These are phyloP conservation scores for Batillaria attramentaria DNA, from an alignment of 1,140 invertebrate species.

Conservation along the genomic window DNA sequence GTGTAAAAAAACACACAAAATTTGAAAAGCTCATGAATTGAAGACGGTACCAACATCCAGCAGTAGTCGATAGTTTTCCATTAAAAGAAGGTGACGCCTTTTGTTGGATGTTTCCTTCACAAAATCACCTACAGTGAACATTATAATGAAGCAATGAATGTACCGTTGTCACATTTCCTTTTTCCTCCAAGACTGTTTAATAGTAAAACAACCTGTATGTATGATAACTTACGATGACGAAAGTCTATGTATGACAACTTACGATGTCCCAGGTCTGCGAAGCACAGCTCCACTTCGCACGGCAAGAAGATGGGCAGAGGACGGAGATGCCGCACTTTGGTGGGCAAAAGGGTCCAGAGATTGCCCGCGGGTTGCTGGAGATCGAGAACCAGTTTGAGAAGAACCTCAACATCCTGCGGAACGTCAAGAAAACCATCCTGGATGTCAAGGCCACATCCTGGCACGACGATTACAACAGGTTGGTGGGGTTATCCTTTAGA, in stretches of 20 bases:
- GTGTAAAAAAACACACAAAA: too few species aligned
- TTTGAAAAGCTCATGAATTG: too few species aligned
- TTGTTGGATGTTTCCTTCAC: too few species aligned
- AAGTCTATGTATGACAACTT: too few species aligned
- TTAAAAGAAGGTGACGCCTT: too few species aligned
- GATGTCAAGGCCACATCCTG: slow-evolving; percentile 81
- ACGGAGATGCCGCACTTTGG: slow-evolving; percentile 71
- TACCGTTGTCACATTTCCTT: not conserved
- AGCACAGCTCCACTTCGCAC: slow-evolving; percentile 73
- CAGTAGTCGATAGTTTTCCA: too few species aligned
- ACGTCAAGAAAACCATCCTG: slow-evolving; percentile 78
- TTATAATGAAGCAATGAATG: too few species aligned
- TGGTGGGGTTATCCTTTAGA: slow-evolving; percentile 36
- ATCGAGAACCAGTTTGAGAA: slow-evolving; percentile 83
- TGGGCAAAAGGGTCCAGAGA: slow-evolving; percentile 77
- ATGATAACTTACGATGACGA: too few species aligned
- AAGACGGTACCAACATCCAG: too few species aligned
- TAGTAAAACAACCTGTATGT: too few species aligned
- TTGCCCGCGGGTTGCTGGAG: slow-evolving; percentile 80
- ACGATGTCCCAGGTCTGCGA: slow-evolving; percentile 79
- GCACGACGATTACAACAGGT: slow-evolving; percentile 83
- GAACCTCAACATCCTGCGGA: slow-evolving; percentile 77
- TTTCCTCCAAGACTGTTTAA: not conserved
- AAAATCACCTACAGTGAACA: too few species aligned
- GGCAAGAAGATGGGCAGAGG: slow-evolving; percentile 69